These are phyloP conservation scores for Tychaedon coryphoeus DNA, from an alignment of 2,113 vertebrate genomes.

Conservation along the genomic window DNA sequence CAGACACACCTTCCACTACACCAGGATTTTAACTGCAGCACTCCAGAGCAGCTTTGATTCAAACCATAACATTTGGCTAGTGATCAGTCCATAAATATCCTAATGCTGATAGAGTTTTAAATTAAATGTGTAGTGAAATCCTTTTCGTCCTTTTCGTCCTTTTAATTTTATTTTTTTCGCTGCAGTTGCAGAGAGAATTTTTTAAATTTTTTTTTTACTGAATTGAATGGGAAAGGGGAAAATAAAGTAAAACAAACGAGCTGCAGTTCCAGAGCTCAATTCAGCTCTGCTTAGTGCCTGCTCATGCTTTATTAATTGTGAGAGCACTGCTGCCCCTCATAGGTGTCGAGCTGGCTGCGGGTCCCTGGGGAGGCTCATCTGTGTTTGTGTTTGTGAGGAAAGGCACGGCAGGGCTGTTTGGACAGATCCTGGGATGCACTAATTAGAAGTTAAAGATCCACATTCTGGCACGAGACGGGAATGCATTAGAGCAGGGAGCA, in stretches of 20 bases:
- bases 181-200: not conserved
- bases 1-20: not conserved
- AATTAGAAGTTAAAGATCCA: slow-evolving; percentile 68
- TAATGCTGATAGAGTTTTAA: not conserved
- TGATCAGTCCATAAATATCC: slow-evolving; percentile 18
- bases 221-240: not conserved
- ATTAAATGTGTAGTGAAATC: not conserved
- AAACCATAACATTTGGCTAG: slow-evolving; percentile 3
- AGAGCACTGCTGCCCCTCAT: not conserved
- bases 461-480: not conserved
- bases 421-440: slow-evolving; percentile 48
- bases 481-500: slow-evolving; percentile 15
- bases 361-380: slow-evolving; percentile 39
- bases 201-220: not conserved
- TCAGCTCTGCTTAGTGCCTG: not conserved
- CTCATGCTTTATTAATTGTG: not conserved
- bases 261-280: not conserved
- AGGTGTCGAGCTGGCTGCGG: not conserved
- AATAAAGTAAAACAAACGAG: not conserved
- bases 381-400: slow-evolving; percentile 48
- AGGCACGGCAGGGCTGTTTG: slow-evolving; percentile 38
- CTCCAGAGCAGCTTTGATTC: not conserved
- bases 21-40: not conserved
- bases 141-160: not conserved
- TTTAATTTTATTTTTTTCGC: not conserved